Evolutionary conservation across 2,888 invertebrate genomes (phyloP).

Genomic region (Falcaria lacertinaria): DNA sequence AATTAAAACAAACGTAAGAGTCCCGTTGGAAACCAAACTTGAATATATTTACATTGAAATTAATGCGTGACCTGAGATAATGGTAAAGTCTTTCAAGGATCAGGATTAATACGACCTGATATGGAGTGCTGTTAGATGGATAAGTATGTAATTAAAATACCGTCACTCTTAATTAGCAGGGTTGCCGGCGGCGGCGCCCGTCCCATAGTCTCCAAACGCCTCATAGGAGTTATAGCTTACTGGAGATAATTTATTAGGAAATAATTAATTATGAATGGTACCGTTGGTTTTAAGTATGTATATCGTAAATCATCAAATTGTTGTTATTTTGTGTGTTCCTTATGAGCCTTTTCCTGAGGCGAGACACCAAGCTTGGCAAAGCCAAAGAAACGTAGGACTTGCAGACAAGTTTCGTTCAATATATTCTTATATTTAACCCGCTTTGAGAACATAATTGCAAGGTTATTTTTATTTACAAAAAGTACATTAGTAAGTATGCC

Average conservation of each 20-base stretch:
- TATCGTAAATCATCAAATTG: background rate
- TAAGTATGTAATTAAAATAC: constrained; percentile 73
- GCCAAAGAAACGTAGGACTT: constrained; percentile 27
- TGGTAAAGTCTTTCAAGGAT: constrained; percentile 46
- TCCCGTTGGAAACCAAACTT: constrained; percentile 13
- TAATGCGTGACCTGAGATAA: constrained; percentile 54
- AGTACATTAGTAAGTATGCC: too few relatives aligned
- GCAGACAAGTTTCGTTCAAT: too few relatives aligned
- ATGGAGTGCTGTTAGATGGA: constrained; percentile 51
- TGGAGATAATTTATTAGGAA: background rate
- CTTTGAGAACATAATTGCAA: too few relatives aligned
- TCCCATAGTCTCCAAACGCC: constrained; percentile 20
- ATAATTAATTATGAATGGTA: background rate
- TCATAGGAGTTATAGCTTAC: background rate
- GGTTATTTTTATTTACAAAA: too few relatives aligned
- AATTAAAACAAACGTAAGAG: constrained; percentile 14
- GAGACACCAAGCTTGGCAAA: background rate
- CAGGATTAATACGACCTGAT: constrained; percentile 62
- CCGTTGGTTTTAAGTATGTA: background rate
- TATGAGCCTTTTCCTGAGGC: background rate
- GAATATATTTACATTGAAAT: constrained; percentile 46
- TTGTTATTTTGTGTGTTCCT: background rate
- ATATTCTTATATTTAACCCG: too few relatives aligned
- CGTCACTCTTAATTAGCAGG: constrained; percentile 68
- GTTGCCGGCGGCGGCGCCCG: constrained; percentile 43